A percentile compares a stretch with the other conserved stretches of the same genome.
phyloP scores from a whole-genome alignment of 2,113 vertebrate genomes.

The Eolophus roseicapilla region DNA sequence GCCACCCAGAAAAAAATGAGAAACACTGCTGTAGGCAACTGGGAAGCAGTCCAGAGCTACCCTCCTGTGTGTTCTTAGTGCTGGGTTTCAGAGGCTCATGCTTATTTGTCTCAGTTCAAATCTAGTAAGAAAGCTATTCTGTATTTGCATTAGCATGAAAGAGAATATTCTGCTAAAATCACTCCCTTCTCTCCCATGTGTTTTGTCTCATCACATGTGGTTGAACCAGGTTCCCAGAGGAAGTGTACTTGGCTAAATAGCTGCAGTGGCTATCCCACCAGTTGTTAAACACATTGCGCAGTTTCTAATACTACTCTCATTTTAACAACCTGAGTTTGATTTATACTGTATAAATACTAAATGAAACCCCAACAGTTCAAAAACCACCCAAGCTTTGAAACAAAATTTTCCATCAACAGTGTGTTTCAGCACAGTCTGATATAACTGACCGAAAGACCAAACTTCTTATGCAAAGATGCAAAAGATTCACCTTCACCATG shows the following conservation, averaged over 20 bases:
- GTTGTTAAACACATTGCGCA: background rate
- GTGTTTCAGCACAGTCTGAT: background rate
- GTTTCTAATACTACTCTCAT: background rate
- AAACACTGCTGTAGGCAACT: constrained; percentile 45
- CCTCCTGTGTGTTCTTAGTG: constrained; percentile 37
- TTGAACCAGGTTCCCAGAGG: background rate
- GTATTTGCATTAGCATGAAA: constrained; percentile 24
- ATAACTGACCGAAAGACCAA: background rate
- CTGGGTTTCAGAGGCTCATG: background rate
- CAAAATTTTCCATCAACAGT: background rate
- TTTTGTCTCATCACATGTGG: background rate
- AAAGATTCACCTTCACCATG: background rate
- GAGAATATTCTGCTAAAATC: background rate
- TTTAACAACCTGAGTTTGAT: background rate
- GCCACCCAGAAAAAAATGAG: constrained; percentile 26
- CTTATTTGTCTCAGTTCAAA: constrained; percentile 24
- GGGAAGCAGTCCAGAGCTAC: constrained; percentile 39
- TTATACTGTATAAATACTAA: background rate
- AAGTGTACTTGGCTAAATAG: background rate
- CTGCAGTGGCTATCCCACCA: background rate
- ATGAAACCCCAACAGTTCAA: background rate
- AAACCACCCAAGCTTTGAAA: background rate
- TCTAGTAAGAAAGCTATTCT: background rate
- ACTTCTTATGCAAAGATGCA: background rate
- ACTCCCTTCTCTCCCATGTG: background rate